phyloP scores from a whole-genome alignment of 2,797 vertebrate species.

The Ptychadena robeensis region DNA sequence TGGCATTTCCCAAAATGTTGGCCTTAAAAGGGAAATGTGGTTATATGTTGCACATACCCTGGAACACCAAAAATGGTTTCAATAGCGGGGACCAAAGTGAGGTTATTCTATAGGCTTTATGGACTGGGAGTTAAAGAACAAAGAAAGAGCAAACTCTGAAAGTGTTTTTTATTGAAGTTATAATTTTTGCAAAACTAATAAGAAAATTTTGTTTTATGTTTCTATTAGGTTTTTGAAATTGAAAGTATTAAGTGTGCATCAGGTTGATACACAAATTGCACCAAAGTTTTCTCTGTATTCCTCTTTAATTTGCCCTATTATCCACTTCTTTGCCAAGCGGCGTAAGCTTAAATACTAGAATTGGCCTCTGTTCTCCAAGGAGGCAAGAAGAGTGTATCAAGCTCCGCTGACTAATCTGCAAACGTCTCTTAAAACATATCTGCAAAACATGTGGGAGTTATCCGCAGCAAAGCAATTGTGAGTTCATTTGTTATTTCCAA shows the following conservation, averaged over 20 bases:
- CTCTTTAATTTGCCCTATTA: constrained; percentile 58
- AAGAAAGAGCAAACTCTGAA: no score
- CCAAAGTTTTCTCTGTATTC: constrained; percentile 1
- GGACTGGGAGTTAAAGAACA: no score
- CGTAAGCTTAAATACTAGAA: constrained; percentile 64
- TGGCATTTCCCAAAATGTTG: no score
- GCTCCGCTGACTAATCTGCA: constrained; percentile 67
- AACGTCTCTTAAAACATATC: constrained; percentile 67
- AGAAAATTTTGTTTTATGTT: background rate
- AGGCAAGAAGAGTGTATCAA: constrained; percentile 42
- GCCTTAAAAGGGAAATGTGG: no score
- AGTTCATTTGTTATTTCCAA: constrained; percentile 79
- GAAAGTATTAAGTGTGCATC: background rate
- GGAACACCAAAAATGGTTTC: no score
- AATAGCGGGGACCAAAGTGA: no score
- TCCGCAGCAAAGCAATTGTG: constrained; percentile 75
- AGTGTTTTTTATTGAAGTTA: no score
- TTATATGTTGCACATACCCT: no score
- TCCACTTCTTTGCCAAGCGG: constrained; percentile 66
- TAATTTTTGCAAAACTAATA: background rate
- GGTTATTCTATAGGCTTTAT: no score
- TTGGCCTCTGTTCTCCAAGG: constrained; percentile 63
- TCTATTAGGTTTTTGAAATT: background rate
- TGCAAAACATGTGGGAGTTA: constrained; percentile 74
- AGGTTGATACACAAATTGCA: background rate